Percentiles rank a stretch among this genome's conserved stretches.
Conservation (phyloP, 2,888 invertebrate genomes). For the Tortricodes alternella region DNA sequence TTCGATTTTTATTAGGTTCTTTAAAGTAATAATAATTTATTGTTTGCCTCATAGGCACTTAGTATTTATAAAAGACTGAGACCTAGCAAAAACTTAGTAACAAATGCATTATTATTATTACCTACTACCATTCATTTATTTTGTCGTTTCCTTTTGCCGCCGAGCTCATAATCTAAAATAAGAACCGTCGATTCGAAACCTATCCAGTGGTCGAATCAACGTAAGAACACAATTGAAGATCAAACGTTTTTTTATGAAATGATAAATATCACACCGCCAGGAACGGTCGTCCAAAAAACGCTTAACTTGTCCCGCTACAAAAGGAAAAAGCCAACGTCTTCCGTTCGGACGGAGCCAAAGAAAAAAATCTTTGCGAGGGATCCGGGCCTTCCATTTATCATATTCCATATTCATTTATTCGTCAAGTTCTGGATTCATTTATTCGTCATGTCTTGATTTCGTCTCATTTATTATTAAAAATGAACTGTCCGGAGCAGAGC, state of each 20-base stretch:
- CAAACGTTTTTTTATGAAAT: slow-evolving; percentile 73
- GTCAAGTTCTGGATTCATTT: slow-evolving; percentile 84
- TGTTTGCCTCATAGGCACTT: no score
- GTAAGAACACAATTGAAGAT: slow-evolving; percentile 67
- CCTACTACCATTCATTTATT: background rate
- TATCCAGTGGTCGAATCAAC: slow-evolving; percentile 54
- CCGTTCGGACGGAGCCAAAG: slow-evolving; percentile 80
- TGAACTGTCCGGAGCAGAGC: slow-evolving; percentile 81
- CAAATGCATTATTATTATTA: no score
- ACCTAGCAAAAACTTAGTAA: no score
- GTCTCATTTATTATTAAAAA: slow-evolving; percentile 84
- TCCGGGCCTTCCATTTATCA: slow-evolving; percentile 80
- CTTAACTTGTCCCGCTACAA: slow-evolving; percentile 81
- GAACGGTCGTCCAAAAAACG: slow-evolving; percentile 77
- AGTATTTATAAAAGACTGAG: no score
- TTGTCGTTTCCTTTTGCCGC: background rate
- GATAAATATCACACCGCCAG: slow-evolving; percentile 78
- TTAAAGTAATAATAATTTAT: no score
- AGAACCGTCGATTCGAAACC: slow-evolving; percentile 16
- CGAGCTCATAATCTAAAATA: background rate
- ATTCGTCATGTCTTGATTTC: slow-evolving; percentile 84
- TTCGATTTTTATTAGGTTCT: no score
- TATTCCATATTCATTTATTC: slow-evolving; percentile 84
- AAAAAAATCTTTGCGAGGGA: slow-evolving; percentile 82
- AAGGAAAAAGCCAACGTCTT: slow-evolving; percentile 82